A percentile compares a stretch with the other conserved stretches of the same genome.
Conservation (phyloP, 2,797 vertebrate genomes). For the Chaetophractus vellerosus region DNA sequence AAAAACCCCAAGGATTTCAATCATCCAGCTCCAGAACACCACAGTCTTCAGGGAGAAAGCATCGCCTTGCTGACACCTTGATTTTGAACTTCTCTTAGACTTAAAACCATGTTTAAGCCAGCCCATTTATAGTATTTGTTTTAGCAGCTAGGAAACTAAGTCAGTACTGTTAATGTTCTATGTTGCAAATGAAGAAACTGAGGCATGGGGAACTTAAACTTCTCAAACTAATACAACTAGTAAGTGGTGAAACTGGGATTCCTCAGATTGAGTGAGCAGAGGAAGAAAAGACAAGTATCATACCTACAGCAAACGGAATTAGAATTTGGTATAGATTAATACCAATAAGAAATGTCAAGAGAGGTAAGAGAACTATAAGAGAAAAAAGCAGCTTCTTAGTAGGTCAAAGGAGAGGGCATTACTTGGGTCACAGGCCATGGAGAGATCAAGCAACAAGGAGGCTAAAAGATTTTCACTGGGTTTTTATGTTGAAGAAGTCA, state of each 20-base stretch:
- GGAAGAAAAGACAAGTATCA: background rate
- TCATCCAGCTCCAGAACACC: no score
- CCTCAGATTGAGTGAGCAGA: background rate
- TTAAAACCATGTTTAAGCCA: no score
- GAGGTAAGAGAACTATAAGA: background rate
- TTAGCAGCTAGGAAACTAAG: no score
- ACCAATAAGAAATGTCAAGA: background rate
- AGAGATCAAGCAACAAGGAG: background rate
- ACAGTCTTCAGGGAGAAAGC: no score
- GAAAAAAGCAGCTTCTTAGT: background rate
- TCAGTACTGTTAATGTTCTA: background rate
- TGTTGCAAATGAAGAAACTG: conserved; percentile 19
- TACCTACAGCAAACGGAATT: background rate
- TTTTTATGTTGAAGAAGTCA: background rate
- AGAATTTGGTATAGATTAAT: background rate
- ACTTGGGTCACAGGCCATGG: background rate
- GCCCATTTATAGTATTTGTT: no score
- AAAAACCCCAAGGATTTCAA: no score
- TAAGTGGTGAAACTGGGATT: background rate
- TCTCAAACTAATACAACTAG: background rate
- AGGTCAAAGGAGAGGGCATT: background rate
- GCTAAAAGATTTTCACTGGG: background rate
- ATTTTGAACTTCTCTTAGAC: no score
- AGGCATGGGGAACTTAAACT: background rate
- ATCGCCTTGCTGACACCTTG: no score